Evolutionary conservation across 1,140 invertebrate species (phyloP).

Genomic region (Habropoda laboriosa): DNA sequence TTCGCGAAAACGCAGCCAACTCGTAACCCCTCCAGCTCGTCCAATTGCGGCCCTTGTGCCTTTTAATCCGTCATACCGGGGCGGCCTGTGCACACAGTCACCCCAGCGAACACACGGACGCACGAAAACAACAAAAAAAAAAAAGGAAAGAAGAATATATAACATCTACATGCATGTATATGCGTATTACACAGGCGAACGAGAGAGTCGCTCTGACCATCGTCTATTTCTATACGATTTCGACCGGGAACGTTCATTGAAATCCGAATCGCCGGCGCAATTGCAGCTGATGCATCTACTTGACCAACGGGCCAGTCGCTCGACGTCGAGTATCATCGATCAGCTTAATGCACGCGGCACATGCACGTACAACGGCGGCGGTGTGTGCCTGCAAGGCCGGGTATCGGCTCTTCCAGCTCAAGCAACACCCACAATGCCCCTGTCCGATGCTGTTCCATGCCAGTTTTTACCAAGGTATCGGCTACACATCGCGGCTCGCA

Average conservation of each 20-base stretch:
- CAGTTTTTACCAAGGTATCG: constrained; percentile 35
- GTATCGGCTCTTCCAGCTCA: constrained; percentile 29
- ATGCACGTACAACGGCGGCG: not conserved
- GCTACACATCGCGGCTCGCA: not conserved
- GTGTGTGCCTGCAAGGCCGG: constrained; percentile 9
- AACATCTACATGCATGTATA: too few relatives aligned
- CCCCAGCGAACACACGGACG: too few relatives aligned
- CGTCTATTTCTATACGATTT: constrained; percentile 49
- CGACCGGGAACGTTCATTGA: constrained; percentile 51
- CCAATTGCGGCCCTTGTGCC: not conserved
- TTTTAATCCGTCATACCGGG: constrained; percentile 37
- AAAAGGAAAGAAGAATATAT: not conserved
- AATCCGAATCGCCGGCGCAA: constrained; percentile 55
- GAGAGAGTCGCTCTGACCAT: constrained; percentile 34
- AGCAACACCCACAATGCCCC: constrained; percentile 18
- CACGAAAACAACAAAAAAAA: not conserved
- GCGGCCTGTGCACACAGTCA: not conserved
- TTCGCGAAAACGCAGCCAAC: not conserved
- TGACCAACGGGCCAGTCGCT: constrained; percentile 50
- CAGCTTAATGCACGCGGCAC: constrained; percentile 34
- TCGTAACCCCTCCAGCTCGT: not conserved
- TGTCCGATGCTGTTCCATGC: constrained; percentile 10
- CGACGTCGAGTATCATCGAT: constrained; percentile 63
- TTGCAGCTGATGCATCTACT: constrained; percentile 62
- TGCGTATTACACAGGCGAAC: too few relatives aligned